phyloP scores from a whole-genome alignment of 2,888 invertebrate genomes.

The Dimorphilus gyrociliatus region DNA sequence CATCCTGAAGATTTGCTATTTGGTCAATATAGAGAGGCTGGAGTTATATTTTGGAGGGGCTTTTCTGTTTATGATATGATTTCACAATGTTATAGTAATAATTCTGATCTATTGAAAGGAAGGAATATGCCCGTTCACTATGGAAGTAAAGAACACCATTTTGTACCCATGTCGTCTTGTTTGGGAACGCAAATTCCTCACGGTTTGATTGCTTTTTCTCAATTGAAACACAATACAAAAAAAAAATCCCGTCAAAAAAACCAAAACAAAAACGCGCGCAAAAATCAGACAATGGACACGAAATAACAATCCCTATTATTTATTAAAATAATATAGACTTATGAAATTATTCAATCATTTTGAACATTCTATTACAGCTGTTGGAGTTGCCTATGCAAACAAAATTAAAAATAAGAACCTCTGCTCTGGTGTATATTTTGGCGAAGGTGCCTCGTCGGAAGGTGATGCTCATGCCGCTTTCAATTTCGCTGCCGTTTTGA shows the following conservation, averaged over 20 bases:
- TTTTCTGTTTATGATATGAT: slow-evolving; percentile 61
- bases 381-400: slow-evolving; percentile 72
- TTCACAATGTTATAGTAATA: slow-evolving; percentile 84
- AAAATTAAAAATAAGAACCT: slow-evolving; percentile 53
- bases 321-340: too few species aligned
- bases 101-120: slow-evolving; percentile 62
- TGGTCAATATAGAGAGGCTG: slow-evolving; percentile 80
- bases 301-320: too few species aligned
- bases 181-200: slow-evolving; percentile 86
- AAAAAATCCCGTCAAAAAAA: too few species aligned
- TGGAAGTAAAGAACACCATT: slow-evolving; percentile 61
- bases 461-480: slow-evolving; percentile 91
- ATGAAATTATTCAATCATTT: too few species aligned
- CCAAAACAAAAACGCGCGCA: too few species aligned
- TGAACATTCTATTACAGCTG: slow-evolving; percentile 3
- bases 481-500: slow-evolving; percentile 82
- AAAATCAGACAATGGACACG: neutral
- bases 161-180: slow-evolving; percentile 82
- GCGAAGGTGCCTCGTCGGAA: slow-evolving; percentile 75
- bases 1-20: slow-evolving; percentile 60
- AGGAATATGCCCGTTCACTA: slow-evolving; percentile 94
- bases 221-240: too few species aligned
- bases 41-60: slow-evolving; percentile 75
- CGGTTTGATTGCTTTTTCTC: slow-evolving; percentile 38
- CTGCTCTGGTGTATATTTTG: slow-evolving; percentile 24